Evolutionary conservation across 1,140 invertebrate genomes (phyloP).

Genomic region (Drosophila miranda): DNA sequence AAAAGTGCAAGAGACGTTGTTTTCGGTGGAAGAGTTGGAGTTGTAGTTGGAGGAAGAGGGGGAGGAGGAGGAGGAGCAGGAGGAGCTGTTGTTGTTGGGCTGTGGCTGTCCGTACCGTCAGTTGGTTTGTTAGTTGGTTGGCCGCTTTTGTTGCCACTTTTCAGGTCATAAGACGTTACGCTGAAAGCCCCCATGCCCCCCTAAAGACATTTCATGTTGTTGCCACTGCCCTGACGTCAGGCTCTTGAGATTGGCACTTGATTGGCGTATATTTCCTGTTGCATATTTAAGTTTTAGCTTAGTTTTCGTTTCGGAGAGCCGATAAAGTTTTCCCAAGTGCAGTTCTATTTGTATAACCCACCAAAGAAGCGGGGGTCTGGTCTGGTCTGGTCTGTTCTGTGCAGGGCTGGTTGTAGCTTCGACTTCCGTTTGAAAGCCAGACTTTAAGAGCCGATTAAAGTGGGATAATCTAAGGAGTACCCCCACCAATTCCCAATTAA

Average conservation of each 20-base stretch:
- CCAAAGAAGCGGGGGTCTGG: background rate
- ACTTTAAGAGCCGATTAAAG: no score
- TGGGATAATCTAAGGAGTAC: no score
- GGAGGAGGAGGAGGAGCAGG: slow-evolving; percentile 17
- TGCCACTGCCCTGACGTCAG: slow-evolving; percentile 61
- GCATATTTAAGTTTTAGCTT: slow-evolving; percentile 76
- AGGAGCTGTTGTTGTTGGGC: slow-evolving; percentile 35
- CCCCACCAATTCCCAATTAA: background rate
- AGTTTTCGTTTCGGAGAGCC: slow-evolving; percentile 26
- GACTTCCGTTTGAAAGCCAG: background rate
- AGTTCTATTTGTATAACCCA: slow-evolving; percentile 76
- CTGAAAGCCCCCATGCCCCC: slow-evolving; percentile 36
- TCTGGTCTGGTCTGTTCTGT: no score
- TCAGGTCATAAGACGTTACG: slow-evolving; percentile 76
- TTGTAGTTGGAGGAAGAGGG: slow-evolving; percentile 28
- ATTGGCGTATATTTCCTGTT: slow-evolving; percentile 81
- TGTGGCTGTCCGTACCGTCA: slow-evolving; percentile 41
- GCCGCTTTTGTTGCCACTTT: slow-evolving; percentile 62
- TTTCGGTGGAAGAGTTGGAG: slow-evolving; percentile 12
- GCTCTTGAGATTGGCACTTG: slow-evolving; percentile 73
- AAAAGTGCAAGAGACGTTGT: slow-evolving; percentile 49
- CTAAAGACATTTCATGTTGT: slow-evolving; percentile 74
- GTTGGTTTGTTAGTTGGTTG: slow-evolving; percentile 57
- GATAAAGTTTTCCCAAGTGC: slow-evolving; percentile 61
- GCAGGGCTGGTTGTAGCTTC: no score